These are phyloP conservation scores for Larimichthys polyactis DNA, from an alignment of 2,113 vertebrate species.

Conservation along the genomic window DNA sequence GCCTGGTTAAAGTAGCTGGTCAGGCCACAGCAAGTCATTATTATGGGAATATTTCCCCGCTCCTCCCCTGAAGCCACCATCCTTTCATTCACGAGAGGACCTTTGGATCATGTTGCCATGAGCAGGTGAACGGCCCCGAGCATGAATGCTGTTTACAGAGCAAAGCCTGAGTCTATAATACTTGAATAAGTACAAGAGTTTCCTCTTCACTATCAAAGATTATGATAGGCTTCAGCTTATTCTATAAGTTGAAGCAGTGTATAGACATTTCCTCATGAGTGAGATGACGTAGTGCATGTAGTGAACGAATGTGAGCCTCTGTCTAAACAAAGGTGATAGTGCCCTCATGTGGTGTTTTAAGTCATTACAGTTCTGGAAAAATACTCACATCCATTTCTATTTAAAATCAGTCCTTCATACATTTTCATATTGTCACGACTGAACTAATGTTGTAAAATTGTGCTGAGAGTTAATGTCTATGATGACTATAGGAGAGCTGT, in stretches of 20 bases:
- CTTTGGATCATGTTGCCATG: conserved; percentile 30
- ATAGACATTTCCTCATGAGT: not conserved
- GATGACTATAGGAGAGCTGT: not conserved
- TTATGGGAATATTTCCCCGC: conserved; percentile 38
- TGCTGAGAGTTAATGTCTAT: not conserved
- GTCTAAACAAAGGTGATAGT: conserved; percentile 33
- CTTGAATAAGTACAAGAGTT: not conserved
- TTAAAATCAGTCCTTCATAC: not conserved
- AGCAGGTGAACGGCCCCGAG: conserved; percentile 36
- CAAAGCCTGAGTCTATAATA: not conserved
- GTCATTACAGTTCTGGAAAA: conserved; percentile 30
- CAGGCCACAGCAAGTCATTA: conserved; percentile 13
- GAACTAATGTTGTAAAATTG: not conserved
- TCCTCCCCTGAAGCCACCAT: conserved; percentile 25
- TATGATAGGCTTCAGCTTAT: conserved; percentile 19
- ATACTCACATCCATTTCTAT: not conserved
- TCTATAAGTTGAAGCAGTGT: not conserved
- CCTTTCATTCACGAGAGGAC: conserved; percentile 45
- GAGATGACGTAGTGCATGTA: not conserved
- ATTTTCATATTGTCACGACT: not conserved
- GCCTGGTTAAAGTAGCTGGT: conserved; percentile 1
- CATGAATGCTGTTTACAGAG: conserved; percentile 23
- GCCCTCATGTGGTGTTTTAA: conserved; percentile 70
- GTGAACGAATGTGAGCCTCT: not conserved
- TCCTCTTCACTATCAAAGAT: not conserved